Conservation (phyloP, 2,113 vertebrate species). For the Tragelaphus buxtoni region DNA sequence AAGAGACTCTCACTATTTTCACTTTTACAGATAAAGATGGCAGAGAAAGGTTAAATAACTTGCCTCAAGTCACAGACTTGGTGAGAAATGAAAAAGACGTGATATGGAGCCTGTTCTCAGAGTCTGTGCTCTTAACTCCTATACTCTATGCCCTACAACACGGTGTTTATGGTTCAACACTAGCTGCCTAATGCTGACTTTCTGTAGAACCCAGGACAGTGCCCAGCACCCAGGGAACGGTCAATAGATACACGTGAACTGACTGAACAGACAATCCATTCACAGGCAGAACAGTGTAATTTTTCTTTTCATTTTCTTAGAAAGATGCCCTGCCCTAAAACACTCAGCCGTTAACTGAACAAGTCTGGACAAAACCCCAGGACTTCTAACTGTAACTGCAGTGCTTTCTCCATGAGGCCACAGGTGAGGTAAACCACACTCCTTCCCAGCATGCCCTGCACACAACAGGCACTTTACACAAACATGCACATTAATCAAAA, state of each 20-base stretch:
- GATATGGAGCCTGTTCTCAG: not conserved
- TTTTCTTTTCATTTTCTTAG: not conserved
- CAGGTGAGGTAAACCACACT: not conserved
- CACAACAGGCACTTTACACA: fast-evolving
- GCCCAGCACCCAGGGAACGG: not conserved
- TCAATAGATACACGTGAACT: not conserved
- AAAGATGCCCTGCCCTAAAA: not conserved
- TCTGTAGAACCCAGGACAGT: not conserved
- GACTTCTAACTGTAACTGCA: not conserved
- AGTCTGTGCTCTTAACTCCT: not conserved
- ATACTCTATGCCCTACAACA: not conserved
- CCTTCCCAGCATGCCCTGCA: not conserved
- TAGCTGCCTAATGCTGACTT: no score
- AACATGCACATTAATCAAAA: not conserved
- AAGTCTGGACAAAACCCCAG: not conserved
- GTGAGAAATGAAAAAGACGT: not conserved
- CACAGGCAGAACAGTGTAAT: not conserved
- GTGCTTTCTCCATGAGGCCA: not conserved
- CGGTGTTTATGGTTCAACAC: not conserved
- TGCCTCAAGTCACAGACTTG: not conserved
- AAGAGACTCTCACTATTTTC: not conserved
- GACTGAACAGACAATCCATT: not conserved
- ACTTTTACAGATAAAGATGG: not conserved
- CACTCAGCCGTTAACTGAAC: not conserved
- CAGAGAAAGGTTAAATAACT: not conserved